phyloP scores from a whole-genome alignment of 2,113 vertebrate genomes.

The Phrynosoma blainvillii region DNA sequence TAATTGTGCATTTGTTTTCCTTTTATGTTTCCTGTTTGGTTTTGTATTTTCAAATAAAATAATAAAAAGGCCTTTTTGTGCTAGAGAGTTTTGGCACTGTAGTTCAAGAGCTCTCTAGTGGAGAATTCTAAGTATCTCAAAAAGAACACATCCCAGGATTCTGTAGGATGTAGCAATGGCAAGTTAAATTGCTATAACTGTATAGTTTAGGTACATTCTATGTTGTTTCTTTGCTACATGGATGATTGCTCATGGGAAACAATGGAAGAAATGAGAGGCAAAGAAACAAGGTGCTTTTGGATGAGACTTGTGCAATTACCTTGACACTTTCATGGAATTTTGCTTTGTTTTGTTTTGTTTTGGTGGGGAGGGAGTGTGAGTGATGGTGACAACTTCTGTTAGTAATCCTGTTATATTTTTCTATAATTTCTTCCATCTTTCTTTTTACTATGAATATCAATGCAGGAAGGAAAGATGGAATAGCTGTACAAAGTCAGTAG shows the following conservation, averaged over 20 bases:
- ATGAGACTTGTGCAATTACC: background rate
- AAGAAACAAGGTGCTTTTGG: background rate
- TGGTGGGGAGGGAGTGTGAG: background rate
- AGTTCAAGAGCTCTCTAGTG: too few relatives aligned
- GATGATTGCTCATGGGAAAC: background rate
- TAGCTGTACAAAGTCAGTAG: background rate
- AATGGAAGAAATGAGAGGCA: background rate
- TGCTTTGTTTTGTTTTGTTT: too few relatives aligned
- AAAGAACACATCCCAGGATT: too few relatives aligned
- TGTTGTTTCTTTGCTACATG: background rate
- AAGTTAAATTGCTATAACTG: background rate
- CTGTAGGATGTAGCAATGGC: too few relatives aligned
- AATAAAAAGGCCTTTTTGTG: too few relatives aligned
- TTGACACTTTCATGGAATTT: background rate
- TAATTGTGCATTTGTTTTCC: too few relatives aligned
- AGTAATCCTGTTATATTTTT: background rate
- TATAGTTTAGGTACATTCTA: background rate
- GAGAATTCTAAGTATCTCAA: too few relatives aligned
- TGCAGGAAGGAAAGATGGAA: background rate
- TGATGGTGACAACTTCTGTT: background rate
- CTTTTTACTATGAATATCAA: background rate
- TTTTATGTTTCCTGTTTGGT: too few relatives aligned
- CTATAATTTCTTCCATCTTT: background rate
- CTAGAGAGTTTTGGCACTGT: too few relatives aligned
- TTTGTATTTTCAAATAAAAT: too few relatives aligned